Conservation (phyloP, 2,888 invertebrate species). For the Eurois occulta region DNA sequence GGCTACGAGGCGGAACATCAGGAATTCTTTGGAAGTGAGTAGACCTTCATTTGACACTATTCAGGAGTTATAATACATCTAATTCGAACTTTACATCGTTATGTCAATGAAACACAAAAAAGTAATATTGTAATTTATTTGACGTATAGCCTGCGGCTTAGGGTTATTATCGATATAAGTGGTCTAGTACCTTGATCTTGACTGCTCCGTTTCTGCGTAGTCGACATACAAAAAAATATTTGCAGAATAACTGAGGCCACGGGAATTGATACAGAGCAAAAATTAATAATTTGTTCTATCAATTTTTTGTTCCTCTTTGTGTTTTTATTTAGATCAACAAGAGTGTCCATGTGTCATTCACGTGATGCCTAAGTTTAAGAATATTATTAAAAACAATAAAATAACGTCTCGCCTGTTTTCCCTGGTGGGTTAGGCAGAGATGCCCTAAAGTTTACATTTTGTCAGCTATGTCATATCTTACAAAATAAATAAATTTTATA, state of each 20-base stretch:
- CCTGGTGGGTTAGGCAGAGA: background rate
- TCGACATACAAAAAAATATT: background rate
- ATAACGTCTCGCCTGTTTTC: background rate
- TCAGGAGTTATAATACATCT: no score
- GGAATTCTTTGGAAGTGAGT: conserved; percentile 82
- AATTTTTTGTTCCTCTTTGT: background rate
- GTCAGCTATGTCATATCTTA: no score
- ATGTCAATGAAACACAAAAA: no score
- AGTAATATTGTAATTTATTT: no score
- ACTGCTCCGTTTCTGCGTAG: background rate
- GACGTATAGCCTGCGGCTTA: background rate
- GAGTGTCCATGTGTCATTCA: background rate
- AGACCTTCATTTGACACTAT: background rate
- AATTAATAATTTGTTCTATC: background rate
- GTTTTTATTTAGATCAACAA: background rate
- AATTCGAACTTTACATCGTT: no score
- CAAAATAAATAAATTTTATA: no score
- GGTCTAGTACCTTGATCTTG: conserved; percentile 9
- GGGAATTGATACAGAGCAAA: background rate
- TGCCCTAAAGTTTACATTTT: no score
- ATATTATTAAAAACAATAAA: background rate
- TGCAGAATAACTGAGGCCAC: conserved; percentile 13
- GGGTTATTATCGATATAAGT: background rate
- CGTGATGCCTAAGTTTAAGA: background rate
- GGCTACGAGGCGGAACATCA: conserved; percentile 75